A percentile compares a stretch with the other conserved stretches of the same genome.
Evolutionary conservation across 1,140 invertebrate genomes (phyloP).

Genomic region (Cherax quadricarinatus): DNA sequence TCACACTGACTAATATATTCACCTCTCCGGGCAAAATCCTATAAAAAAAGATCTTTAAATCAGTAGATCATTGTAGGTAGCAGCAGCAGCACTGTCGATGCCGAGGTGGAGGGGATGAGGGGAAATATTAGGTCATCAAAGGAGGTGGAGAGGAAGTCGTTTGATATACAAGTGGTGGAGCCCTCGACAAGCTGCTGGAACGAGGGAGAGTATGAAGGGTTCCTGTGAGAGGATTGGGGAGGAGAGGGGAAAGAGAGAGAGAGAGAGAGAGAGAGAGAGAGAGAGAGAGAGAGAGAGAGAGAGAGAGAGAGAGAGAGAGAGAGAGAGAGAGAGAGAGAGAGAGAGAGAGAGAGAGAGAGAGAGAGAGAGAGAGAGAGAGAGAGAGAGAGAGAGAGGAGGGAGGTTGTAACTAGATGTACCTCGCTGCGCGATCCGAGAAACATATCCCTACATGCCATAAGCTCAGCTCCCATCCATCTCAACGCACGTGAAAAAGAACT

Average conservation of each 20-base stretch:
- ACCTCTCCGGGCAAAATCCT: too few species aligned
- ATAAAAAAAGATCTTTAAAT: too few species aligned
- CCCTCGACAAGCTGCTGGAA: neutral
- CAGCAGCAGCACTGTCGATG: too few species aligned
- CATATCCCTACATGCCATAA: too few species aligned
- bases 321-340: neutral
- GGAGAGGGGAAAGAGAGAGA: neutral
- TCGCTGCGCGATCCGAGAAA: too few species aligned
- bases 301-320: neutral
- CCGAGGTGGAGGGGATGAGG: too few species aligned
- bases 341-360: neutral
- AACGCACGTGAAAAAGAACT: too few species aligned
- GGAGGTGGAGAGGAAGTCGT: neutral
- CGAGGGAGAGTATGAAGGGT: neutral
- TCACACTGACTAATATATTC: too few species aligned
- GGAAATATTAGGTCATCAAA: conserved; percentile 42
- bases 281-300: neutral
- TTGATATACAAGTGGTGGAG: too few species aligned
- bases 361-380: conserved; percentile 9
- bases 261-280: neutral
- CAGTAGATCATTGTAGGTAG: too few species aligned
- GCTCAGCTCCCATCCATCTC: too few species aligned
- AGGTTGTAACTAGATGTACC: neutral
- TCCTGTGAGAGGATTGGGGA: neutral
- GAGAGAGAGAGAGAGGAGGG: neutral